phyloP scores from a whole-genome alignment of 2,113 vertebrate species.

The Phyllostomus hastatus region DNA sequence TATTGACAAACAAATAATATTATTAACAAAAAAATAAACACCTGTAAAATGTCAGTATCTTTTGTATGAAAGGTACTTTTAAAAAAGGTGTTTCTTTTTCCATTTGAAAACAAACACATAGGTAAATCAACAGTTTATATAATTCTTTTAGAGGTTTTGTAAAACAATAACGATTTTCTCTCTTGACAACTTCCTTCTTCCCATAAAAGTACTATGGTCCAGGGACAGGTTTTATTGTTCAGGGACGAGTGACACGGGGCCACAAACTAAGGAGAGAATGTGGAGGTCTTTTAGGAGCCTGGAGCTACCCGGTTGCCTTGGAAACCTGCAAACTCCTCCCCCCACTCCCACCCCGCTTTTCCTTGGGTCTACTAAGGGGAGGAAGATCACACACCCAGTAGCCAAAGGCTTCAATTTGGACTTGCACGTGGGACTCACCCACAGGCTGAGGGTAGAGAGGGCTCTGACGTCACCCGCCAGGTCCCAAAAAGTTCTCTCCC shows the following conservation, averaged over 20 bases:
- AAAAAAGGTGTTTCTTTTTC: not conserved
- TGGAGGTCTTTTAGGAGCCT: not conserved
- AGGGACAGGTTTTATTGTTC: not conserved
- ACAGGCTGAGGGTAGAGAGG: not conserved
- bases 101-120: slow-evolving; percentile 15
- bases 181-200: not conserved
- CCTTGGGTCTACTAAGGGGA: slow-evolving; percentile 61
- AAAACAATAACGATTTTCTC: slow-evolving; percentile 23
- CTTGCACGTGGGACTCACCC: not conserved
- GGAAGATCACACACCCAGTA: slow-evolving; percentile 86
- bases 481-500: not conserved
- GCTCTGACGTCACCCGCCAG: not conserved
- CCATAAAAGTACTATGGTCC: not conserved
- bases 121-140: slow-evolving; percentile 21
- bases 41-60: not conserved
- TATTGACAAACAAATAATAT: not conserved
- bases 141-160: slow-evolving; percentile 12
- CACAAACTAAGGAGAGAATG: not conserved
- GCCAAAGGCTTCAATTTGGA: slow-evolving; percentile 80
- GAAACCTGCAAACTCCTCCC: not conserved
- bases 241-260: not conserved
- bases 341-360: not conserved
- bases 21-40: not conserved
- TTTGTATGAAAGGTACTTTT: not conserved
- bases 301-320: not conserved